Evolutionary conservation across 1,140 invertebrate species (phyloP), one percentile per base, ranked within the genome.

Genomic region (Zaprionus nigranus): DNA sequence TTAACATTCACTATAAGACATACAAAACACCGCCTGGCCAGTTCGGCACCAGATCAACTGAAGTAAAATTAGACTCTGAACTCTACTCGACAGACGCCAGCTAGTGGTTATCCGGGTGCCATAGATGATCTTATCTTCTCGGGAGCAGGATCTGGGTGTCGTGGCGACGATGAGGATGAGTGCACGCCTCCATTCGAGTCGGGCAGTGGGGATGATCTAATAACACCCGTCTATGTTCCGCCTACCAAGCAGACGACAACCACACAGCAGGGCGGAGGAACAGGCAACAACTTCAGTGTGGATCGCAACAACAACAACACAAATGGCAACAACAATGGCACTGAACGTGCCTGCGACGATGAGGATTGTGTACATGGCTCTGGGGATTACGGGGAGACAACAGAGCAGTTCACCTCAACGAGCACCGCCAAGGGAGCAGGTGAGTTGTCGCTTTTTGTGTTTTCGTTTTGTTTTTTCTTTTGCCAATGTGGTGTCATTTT

Each of bases 211-310:
- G 97, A 98, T 92, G 97, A 98, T 90, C 94, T 98, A 15, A 98
- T 98, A 60, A 98, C 97, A 0, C 97, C 97, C 0, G 97, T 98
- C 0, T 98, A 98, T 93, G 96, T 97, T 13, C 96, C 97, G 20
- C 96, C 97, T 5, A 97, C 97, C 24, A 95, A 95, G 74, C 94
- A 96, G 66, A 95, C 96, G 20, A 95, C 95, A 15, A 94, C 87
- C 92, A 68, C 94, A 93, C 53, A 95, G 94, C 79, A 86, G 92
- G 60, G 40, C 2, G 40, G 40, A n/a, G 40, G 40, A 3, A n/a
- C 6, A n/a, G n/a, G 73, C 53, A 88, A 75, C 46, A 92, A 54
- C 46, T 46, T 78, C 15, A 87, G 73, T 51, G 73, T 72, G 1
- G 81, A 82, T 57, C 79, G 79, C 30, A 76, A 65, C 28, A 76